Evolutionary conservation across 2,113 vertebrate species (phyloP), one percentile per base, ranked within the genome.

Genomic region (Alethe castanea): DNA sequence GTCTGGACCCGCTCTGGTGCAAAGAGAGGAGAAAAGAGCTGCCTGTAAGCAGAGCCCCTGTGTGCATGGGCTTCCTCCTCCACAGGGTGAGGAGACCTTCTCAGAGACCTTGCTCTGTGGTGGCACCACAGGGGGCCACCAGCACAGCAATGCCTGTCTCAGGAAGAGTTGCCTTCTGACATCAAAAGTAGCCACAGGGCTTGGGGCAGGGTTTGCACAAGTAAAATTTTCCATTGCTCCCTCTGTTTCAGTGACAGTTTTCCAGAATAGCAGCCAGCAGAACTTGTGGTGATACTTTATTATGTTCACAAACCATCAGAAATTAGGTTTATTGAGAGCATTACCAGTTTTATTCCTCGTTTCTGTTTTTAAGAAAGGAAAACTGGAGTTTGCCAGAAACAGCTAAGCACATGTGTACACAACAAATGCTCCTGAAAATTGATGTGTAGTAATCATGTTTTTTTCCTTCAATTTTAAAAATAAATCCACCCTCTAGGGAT

Each of bases 401-500:
- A 59, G 12, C 35, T 14, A 24, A 65, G 57, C 35, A 54, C 35
- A 24, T 0, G 2, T 44, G 60, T n/a, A 48, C 0, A 3, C 35
- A 42, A 61, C 22, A 47, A 35, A 23, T 42, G 16, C 33, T 90
- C 50, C 79, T 83, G 81, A 35, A 92, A 62, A 92, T 86, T 73
- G 47, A 73, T 86, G 60, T 67, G n/a, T 60, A 71, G 40, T 79
- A 89, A 92, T 94, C 26, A 38, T n/a, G 2, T 1, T 0, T 66
- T 86, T 89, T 74, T 35, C 54, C 35, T 86, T 47, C 47, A 12
- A 71, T 79, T 95, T 87, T 47, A 61, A 84, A 81, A 74, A 79
- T 11, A 86, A 85, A 91, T 86, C 48, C 61, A 60, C 28, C 24
- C 57, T 84, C 62, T 70, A 50, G 81, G 70, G 62, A 73, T 79